phyloP scores from a whole-genome alignment of 2,888 invertebrate species.

The Octodonta nipae region DNA sequence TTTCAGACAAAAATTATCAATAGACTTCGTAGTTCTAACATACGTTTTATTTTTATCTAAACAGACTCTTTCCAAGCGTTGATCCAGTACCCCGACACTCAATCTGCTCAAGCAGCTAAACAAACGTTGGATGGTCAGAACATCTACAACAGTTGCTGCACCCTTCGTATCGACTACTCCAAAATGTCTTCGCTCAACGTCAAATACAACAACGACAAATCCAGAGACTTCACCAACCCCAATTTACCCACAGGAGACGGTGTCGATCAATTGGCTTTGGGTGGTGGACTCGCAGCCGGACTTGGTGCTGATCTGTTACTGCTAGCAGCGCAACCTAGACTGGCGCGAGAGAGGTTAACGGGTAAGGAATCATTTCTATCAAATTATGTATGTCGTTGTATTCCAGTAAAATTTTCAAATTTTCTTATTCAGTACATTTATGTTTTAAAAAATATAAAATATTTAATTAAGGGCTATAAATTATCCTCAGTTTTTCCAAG shows the following conservation, averaged over 20 bases:
- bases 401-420: too few relatives aligned
- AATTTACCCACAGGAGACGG: conserved; percentile 94
- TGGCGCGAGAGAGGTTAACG: conserved; percentile 42
- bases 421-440: conserved; percentile 1
- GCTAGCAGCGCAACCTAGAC: conserved; percentile 39
- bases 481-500: too few relatives aligned
- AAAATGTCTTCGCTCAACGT: conserved; percentile 96
- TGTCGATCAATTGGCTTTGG: conserved; percentile 44
- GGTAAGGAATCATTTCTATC: conserved; percentile 27
- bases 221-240: conserved; percentile 97
- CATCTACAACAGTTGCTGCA: conserved; percentile 99
- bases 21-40: too few relatives aligned
- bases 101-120: conserved; percentile 94
- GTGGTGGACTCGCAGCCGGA: conserved; percentile 40
- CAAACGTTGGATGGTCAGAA: conserved; percentile 95
- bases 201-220: conserved; percentile 99
- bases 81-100: conserved; percentile 95
- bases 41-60: too few relatives aligned
- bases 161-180: conserved; percentile 96
- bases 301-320: conserved; percentile 53
- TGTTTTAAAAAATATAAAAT: too few relatives aligned
- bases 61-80: conserved; percentile 94
- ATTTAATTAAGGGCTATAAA: too few relatives aligned
- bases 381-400: not conserved
- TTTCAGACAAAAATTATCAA: too few relatives aligned